Evolutionary conservation across 2,888 invertebrate species (phyloP), one percentile per base, ranked within the genome.

Genomic region (Abscondita cerata): DNA sequence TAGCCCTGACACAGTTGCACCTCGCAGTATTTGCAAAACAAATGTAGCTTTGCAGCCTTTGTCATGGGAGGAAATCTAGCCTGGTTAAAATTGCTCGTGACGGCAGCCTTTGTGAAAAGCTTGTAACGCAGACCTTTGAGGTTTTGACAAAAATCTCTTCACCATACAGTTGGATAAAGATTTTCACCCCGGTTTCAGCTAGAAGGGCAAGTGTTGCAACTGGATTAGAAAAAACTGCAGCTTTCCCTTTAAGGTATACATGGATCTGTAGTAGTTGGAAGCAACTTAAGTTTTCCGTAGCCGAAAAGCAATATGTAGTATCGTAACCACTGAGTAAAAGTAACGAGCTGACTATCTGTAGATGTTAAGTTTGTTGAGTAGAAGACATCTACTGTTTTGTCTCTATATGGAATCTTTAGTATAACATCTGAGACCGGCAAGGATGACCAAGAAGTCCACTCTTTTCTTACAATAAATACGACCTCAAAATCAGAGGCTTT

Each of bases 391-490:
- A 15, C 40, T 8, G 40, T 40, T 40, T 40, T 13, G 40, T 2
- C 15, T n/a, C n/a, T n/a, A 40, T 40, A 40, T 40, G 40, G 40
- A 40, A 40, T 15, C 13, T 40, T 40, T 40, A 13, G 40, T 40
- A 15, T 12, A 8, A 40, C 40, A 40, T 40, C n/a, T n/a, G 40
- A 13, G 40, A 13, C 13, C 40, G 8, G 40, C 15, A 15, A 40
- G 40, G 40, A 40, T 36, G n/a, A 36, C 36, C 36, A 36, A n/a
- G 3, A 36, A n/a, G n/a, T n/a, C n/a, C n/a, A 40, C 8, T 40
- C 40, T 13, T 40, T 15, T 40, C 2, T 15, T 40, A 15, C 40
- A 40, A 40, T 40, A 40, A 40, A 2, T 15, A 40, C 13, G 40
- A 40, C 40, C 40, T 40, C 5, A 40, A 40, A 40, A 40, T 40